phyloP scores from a whole-genome alignment of 2,888 invertebrate species.

The Nasonovia ribisnigri region DNA sequence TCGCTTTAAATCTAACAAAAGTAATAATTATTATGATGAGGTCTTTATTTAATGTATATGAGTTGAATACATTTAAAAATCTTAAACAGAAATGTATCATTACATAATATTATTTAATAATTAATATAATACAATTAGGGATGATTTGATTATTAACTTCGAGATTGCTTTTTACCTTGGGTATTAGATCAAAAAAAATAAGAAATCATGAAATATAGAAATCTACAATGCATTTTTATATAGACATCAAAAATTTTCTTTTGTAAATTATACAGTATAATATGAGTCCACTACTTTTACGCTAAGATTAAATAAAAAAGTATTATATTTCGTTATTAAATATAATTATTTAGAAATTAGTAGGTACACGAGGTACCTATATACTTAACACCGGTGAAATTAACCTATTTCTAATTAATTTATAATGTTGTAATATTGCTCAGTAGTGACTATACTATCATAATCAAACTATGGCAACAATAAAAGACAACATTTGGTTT shows the following conservation, averaged over 20 bases:
- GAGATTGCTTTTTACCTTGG: not conserved
- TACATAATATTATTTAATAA: not conserved
- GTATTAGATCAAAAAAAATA: not conserved
- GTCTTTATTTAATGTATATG: not conserved
- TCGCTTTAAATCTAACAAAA: not conserved
- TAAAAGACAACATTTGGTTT: not conserved
- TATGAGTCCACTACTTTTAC: not conserved
- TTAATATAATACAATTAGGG: not conserved
- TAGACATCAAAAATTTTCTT: not conserved
- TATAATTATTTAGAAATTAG: not conserved
- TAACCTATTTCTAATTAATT: not conserved
- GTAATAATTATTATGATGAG: not conserved
- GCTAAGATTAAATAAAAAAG: not conserved
- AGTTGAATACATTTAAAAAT: not conserved
- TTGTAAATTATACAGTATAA: not conserved
- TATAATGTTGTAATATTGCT: not conserved
- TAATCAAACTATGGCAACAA: not conserved
- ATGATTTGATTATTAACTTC: not conserved
- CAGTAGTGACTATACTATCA: not conserved
- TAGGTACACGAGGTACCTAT: no score
- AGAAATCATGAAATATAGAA: not conserved
- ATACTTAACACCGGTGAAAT: not conserved
- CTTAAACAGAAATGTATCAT: not conserved
- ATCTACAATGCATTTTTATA: not conserved
- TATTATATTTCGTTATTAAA: not conserved